Base-by-base conservation (phyloP, 2,888 invertebrate genomes). In the Drosophila paranaensis region DNA sequence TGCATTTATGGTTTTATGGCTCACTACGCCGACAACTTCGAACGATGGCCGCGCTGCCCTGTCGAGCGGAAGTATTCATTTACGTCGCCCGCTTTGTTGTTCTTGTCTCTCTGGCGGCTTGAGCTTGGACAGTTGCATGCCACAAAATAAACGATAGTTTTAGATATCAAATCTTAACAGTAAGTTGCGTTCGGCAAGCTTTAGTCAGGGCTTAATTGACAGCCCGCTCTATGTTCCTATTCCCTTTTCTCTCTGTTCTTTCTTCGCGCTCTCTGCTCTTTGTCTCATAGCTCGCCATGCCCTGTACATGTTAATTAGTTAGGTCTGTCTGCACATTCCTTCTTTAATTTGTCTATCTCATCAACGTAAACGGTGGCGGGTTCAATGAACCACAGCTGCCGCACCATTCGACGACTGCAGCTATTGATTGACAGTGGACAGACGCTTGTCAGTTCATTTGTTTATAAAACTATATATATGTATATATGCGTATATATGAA, bases 1-100 rank as follows among this genome's bases (percentile, higher is more conserved):
- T 85, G 81, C 87, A 81, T 88, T 84, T 84, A 86, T 84, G 84
- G 81, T 73, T 87, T 86, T 86, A 88, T 88, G 87, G 87, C 88
- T 86, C 77, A 82, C 79, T 82, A 79, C 79, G 77, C 71, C 76
- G 60, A 78, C 54, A 4, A 11, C 54, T n/a, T 54, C 40, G 39
- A 39, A 13, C 70, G 78, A 61, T 73, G 74, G 62, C 51, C 58
- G 48, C 65, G 55, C 57, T 61, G 53, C 48, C 55, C 33, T 40
- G 39, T 11, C 58, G 68, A 74, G 75, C 89, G 87, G 88, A 88
- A 88, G 86, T 88, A 77, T 77, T 86, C 84, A 74, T 83, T 85
- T 83, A 74, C 62, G 74, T 69, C 55, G 83, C 56, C 56, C 64
- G 55, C 64, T 68, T 71, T 68, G 64, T 82, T 61, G 66, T 82